Conservation (phyloP, 2,113 vertebrate species). For the Rhinopomastus cyanomelas region DNA sequence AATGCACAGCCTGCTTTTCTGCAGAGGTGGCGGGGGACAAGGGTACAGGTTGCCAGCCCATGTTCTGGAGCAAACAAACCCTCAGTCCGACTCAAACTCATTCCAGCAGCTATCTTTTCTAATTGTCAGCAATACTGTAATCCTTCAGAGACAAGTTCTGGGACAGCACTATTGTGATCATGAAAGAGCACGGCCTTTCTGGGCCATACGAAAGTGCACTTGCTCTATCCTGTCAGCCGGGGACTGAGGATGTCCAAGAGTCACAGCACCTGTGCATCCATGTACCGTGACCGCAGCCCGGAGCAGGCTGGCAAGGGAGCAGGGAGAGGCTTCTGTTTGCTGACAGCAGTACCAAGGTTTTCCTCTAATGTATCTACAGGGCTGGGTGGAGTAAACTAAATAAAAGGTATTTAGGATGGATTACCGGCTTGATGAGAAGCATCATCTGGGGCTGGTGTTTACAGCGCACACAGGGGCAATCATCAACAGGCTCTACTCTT, state of each 20-base stretch:
- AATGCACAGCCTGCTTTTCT: neutral
- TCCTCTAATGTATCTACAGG: neutral
- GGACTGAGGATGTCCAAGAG: neutral
- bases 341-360: neutral
- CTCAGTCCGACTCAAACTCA: neutral
- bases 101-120: neutral
- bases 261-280: neutral
- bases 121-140: neutral
- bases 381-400: neutral
- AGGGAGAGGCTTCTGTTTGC: neutral
- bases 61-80: neutral
- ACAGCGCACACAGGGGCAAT: neutral
- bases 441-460: neutral
- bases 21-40: neutral
- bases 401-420: neutral
- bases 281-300: neutral
- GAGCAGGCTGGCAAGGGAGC: neutral
- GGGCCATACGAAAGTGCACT: neutral
- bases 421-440: neutral
- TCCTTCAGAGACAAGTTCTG: neutral
- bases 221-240: neutral
- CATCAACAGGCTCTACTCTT: neutral
- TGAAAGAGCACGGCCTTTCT: neutral
- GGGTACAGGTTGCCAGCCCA: neutral
- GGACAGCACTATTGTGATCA: neutral